A percentile compares a stretch with the other conserved stretches of the same genome.
These are phyloP conservation scores for Mormyrus lacerda DNA, from an alignment of 2,113 vertebrate genomes.

Conservation along the genomic window DNA sequence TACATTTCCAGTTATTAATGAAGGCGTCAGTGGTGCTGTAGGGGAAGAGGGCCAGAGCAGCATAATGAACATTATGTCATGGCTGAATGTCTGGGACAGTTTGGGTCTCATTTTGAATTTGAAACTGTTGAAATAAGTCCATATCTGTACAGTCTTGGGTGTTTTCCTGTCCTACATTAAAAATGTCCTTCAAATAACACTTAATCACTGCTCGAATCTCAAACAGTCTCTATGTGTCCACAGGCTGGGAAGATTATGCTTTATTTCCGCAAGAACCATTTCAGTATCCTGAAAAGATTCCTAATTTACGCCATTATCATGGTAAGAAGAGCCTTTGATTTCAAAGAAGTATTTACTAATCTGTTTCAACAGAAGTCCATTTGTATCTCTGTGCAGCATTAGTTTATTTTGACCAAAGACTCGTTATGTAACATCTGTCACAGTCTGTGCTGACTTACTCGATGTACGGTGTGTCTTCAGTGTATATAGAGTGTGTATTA, in stretches of 20 bases:
- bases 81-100: not conserved
- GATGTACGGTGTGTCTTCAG: not conserved
- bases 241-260: slow-evolving; percentile 68
- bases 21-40: not conserved
- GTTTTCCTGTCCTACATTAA: not conserved
- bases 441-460: not conserved
- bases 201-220: not conserved
- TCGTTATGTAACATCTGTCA: not conserved
- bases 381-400: not conserved
- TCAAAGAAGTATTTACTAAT: not conserved
- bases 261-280: slow-evolving; percentile 52
- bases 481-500: not conserved
- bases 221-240: slow-evolving; percentile 27
- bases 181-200: not conserved
- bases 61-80: not conserved
- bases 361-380: not conserved
- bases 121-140: not conserved
- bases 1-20: slow-evolving; percentile 8
- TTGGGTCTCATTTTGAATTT: not conserved
- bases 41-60: not conserved
- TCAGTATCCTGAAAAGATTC: slow-evolving; percentile 64
- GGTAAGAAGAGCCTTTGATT: slow-evolving; percentile 55
- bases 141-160: not conserved
- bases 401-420: not conserved
- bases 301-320: slow-evolving; percentile 66